Evolutionary conservation across 2,797 vertebrate species (phyloP), one percentile per base, ranked within the genome.

Genomic region (Oreortyx pictus): DNA sequence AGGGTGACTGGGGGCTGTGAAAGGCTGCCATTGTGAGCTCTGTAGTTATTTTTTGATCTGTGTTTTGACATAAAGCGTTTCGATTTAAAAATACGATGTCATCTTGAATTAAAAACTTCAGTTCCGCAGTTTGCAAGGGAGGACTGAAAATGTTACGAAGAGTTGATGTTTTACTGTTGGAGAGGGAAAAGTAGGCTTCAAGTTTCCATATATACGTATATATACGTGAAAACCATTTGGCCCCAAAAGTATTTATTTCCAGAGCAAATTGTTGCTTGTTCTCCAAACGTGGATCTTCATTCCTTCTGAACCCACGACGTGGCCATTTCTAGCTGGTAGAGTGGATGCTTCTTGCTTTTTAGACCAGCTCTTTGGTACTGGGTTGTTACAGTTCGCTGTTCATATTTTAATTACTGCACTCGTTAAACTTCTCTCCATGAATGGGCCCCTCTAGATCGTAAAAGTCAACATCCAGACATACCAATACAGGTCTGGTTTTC

Each of bases 61-160:
- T 78, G 73, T 93, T 95, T 93, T 95, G 92, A 94, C 92, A 79
- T 54, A 44, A 86, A 86, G 56, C 74, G 84, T 75, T 89, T 89
- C 20, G 16, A 79, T 94, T 96, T 94, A 96, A 95, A 94, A 96
- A 94, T 95, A 96, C 95, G 92, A 66, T 79, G 85, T 75, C 80
- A 78, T 89, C 92, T 93, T 62, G 14, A 88, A 86, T 94, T 89
- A 31, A 59, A 75, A 33, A 46, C 46, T 88, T 47, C 0, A 2
- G 56, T 91, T 93, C 47, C 52, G 20, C 73, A 39, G 47, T 88
- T 81, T 49, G 70, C 56, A 84, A 70, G 70, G 77, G 85, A 86
- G 86, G 94, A 76, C 44, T 83, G 71, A 78, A 91, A 93, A 83
- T 0, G 19, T 81, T 93, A 23, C 50, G 75, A 70, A 37, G 64